Evolutionary conservation across 2,888 invertebrate species (phyloP).

Genomic region (Bombylius major): DNA sequence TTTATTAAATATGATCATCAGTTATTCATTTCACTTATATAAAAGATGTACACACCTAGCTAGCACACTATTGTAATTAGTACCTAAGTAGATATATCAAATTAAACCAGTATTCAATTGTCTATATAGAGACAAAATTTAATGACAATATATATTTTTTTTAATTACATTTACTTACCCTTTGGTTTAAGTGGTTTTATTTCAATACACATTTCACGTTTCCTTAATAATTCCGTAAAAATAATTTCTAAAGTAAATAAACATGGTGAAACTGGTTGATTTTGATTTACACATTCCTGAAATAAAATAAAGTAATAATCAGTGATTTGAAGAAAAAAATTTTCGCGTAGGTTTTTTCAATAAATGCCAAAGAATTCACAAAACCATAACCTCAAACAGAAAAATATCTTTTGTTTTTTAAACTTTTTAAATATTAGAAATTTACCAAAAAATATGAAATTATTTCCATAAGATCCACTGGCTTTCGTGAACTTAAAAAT

Average conservation of each 20-base stretch:
- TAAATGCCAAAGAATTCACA: background rate
- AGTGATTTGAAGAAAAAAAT: background rate
- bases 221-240: conserved; percentile 53
- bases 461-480: conserved; percentile 54
- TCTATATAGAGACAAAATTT: too few relatives aligned
- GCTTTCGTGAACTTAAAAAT: conserved; percentile 51
- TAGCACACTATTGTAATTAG: too few relatives aligned
- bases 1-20: too few relatives aligned
- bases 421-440: conserved; percentile 11
- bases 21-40: too few relatives aligned
- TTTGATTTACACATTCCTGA: conserved; percentile 24
- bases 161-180: conserved; percentile 28
- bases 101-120: too few relatives aligned
- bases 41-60: too few relatives aligned
- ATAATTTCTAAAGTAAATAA: conserved; percentile 58
- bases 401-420: background rate
- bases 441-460: conserved; percentile 54
- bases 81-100: too few relatives aligned
- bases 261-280: conserved; percentile 40
- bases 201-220: conserved; percentile 51
- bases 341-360: too few relatives aligned
- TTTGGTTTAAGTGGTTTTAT: conserved; percentile 45
- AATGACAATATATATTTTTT: too few relatives aligned
- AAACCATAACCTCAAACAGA: conserved; percentile 1
- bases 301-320: conserved; percentile 2